A percentile compares a stretch with the other conserved stretches of the same genome.
Conservation (phyloP, 2,888 invertebrate genomes). For the Thyatira batis region DNA sequence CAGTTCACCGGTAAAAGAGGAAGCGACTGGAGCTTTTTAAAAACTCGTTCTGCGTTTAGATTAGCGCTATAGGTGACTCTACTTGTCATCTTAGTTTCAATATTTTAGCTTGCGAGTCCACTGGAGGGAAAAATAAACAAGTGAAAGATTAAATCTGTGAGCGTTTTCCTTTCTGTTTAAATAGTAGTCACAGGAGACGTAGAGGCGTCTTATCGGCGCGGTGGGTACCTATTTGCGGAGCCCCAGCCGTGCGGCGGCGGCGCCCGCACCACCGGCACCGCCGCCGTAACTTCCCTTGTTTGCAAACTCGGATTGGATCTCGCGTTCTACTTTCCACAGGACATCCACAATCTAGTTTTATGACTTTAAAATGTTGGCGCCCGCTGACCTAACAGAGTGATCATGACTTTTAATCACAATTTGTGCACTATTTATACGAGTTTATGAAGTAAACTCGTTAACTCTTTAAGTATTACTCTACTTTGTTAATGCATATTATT, state of each 20-base stretch:
- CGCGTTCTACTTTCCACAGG: conserved; percentile 76
- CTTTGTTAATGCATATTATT: too few species aligned
- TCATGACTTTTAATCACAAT: conserved; percentile 51
- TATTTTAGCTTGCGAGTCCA: conserved; percentile 61
- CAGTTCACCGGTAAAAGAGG: conserved; percentile 46
- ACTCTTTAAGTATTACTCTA: too few species aligned
- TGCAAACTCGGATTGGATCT: conserved; percentile 81
- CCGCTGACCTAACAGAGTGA: conserved; percentile 53
- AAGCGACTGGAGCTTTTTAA: conserved; percentile 58
- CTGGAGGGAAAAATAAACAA: conserved; percentile 70
- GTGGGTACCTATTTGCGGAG: conserved; percentile 44
- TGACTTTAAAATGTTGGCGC: conserved; percentile 73
- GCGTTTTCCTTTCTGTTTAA: conserved; percentile 76
- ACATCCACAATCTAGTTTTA: conserved; percentile 78
- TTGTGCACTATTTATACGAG: conserved; percentile 35
- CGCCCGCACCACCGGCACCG: conserved; percentile 51
- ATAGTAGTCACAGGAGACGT: conserved; percentile 74
- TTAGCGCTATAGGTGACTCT: conserved; percentile 66
- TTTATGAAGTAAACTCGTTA: conserved; percentile 16
- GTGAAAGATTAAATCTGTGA: conserved; percentile 74
- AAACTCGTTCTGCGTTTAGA: conserved; percentile 64
- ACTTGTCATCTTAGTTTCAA: conserved; percentile 64
- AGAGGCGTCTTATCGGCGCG: conserved; percentile 69
- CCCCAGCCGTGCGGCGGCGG: conserved; percentile 54
- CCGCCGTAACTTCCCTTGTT: conserved; percentile 78